Conservation (phyloP, 2,797 vertebrate species). For the Chelmon rostratus region DNA sequence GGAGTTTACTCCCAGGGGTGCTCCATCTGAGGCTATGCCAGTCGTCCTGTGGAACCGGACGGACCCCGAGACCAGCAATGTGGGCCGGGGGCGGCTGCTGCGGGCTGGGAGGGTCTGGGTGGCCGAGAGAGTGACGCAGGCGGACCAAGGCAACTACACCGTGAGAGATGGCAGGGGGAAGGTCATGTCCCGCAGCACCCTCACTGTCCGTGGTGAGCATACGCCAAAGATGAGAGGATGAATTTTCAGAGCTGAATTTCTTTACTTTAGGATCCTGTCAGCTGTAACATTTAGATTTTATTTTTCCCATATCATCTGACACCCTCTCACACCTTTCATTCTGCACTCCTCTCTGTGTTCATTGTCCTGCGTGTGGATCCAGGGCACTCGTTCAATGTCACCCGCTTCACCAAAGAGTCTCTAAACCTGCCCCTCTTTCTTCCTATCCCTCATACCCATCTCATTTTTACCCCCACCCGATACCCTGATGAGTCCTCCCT, state of each 20-base stretch:
- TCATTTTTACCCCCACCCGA: conserved; percentile 77
- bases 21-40: conserved; percentile 64
- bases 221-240: neutral
- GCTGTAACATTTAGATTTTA: conserved; percentile 39
- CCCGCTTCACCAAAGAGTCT: conserved; percentile 79
- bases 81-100: conserved; percentile 67
- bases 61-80: conserved; percentile 38
- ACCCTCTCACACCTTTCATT: conserved; percentile 19
- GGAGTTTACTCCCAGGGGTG: conserved; percentile 74
- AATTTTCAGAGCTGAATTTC: conserved; percentile 6
- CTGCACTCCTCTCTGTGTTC: conserved; percentile 29
- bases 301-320: conserved; percentile 42
- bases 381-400: conserved; percentile 81
- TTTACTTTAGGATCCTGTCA: conserved; percentile 19
- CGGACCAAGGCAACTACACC: conserved; percentile 84
- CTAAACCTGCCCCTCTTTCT: conserved; percentile 82
- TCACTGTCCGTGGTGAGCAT: conserved; percentile 81
- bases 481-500: conserved; percentile 67
- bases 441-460: conserved; percentile 73
- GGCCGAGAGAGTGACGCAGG: conserved; percentile 78
- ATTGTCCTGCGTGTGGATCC: conserved; percentile 29
- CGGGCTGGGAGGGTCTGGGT: conserved; percentile 73
- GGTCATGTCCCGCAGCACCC: conserved; percentile 73
- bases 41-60: conserved; percentile 81
- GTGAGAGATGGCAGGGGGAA: conserved; percentile 67